These are phyloP conservation scores for Eciton burchellii DNA, from an alignment of 1,140 invertebrate genomes.

Conservation along the genomic window DNA sequence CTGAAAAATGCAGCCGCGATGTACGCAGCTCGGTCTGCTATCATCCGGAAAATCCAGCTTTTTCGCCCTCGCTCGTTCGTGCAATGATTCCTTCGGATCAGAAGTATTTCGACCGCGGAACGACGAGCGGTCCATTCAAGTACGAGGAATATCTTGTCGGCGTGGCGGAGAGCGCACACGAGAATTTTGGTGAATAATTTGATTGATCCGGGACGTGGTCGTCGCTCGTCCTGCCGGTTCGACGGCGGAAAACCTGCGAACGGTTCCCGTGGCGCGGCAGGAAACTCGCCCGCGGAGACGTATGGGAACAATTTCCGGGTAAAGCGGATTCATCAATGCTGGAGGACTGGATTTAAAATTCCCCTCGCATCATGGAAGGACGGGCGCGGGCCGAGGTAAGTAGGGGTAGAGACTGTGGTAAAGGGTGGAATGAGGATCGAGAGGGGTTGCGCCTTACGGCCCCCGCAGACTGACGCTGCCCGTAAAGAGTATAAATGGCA, in stretches of 20 bases:
- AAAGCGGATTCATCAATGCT: constrained; percentile 80
- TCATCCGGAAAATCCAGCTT: constrained; percentile 40
- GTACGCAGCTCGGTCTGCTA: constrained; percentile 15
- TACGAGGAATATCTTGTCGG: constrained; percentile 45
- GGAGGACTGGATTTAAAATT: constrained; percentile 77
- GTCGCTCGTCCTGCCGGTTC: constrained; percentile 53
- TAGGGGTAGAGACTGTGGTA: constrained; percentile 38
- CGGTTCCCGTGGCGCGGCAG: constrained; percentile 44
- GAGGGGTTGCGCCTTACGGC: constrained; percentile 64
- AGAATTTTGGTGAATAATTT: constrained; percentile 69
- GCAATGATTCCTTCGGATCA: constrained; percentile 40
- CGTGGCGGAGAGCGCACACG: not conserved
- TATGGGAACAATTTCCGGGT: constrained; percentile 78
- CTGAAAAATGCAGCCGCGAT: constrained; percentile 37
- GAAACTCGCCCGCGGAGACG: constrained; percentile 70
- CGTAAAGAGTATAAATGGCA: constrained; percentile 78
- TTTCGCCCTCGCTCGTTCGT: constrained; percentile 33
- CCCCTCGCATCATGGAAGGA: constrained; percentile 67
- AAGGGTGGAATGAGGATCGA: constrained; percentile 55
- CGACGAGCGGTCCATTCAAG: constrained; percentile 5
- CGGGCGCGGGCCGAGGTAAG: constrained; percentile 56
- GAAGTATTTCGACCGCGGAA: constrained; percentile 41
- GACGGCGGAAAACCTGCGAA: constrained; percentile 50
- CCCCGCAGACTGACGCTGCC: constrained; percentile 73
- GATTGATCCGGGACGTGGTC: constrained; percentile 45